Conservation (phyloP, 1,140 invertebrate species). For the Dryas iulia region DNA sequence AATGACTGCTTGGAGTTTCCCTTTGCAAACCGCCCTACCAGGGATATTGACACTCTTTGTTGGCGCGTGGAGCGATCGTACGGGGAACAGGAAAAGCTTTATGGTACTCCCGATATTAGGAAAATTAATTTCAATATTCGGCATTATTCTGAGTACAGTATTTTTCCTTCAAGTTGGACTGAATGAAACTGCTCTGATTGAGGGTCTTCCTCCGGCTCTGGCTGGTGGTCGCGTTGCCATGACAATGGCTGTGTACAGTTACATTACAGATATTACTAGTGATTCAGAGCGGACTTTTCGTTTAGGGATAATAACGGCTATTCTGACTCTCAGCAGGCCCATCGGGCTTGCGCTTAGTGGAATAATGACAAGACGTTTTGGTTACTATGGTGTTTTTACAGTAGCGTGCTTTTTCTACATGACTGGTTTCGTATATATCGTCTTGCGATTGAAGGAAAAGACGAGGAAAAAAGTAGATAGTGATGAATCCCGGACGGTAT, state of each 20-base stretch:
- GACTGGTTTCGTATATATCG: constrained; percentile 71
- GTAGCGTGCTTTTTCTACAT: constrained; percentile 73
- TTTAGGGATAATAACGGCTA: constrained; percentile 81
- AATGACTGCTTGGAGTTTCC: constrained; percentile 82
- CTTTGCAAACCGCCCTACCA: constrained; percentile 81
- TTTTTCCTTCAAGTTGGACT: constrained; percentile 80
- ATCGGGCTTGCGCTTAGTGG: constrained; percentile 76
- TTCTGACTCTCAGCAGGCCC: constrained; percentile 75
- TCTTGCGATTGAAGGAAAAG: constrained; percentile 71
- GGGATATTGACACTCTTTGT: constrained; percentile 81
- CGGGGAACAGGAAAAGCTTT: constrained; percentile 82
- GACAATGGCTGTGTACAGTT: constrained; percentile 82
- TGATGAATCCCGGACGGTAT: constrained; percentile 41
- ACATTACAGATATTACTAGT: constrained; percentile 82
- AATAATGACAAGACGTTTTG: constrained; percentile 70
- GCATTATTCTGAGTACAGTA: constrained; percentile 79
- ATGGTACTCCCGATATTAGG: constrained; percentile 81
- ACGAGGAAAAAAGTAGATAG: constrained; percentile 56
- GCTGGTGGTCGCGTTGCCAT: constrained; percentile 81
- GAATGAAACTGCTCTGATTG: constrained; percentile 79
- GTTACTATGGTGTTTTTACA: constrained; percentile 76
- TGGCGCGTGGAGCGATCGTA: constrained; percentile 83
- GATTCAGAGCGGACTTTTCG: constrained; percentile 81
- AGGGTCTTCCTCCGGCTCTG: constrained; percentile 80
- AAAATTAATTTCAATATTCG: constrained; percentile 75